phyloP scores from a whole-genome alignment of 92 coral and sea anemone species.

The Actinostola sp. region DNA sequence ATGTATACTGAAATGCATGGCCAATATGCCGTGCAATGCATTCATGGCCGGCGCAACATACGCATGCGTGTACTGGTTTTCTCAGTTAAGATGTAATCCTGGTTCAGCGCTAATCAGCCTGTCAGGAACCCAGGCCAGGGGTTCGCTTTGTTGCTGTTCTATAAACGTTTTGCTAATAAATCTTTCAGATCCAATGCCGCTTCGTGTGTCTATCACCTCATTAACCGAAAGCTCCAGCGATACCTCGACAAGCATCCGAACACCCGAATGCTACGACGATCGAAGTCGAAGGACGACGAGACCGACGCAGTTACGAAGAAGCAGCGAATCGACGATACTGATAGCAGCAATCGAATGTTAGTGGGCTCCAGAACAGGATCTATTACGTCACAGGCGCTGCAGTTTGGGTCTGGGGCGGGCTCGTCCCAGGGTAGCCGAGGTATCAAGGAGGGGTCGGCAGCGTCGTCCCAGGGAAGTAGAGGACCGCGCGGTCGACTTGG shows the following conservation, averaged over 20 bases:
- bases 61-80: too few species aligned
- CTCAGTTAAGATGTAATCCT: too few species aligned
- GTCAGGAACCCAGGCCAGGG: too few species aligned
- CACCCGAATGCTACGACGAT: conserved; percentile 17
- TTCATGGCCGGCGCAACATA: too few species aligned
- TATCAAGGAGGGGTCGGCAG: not conserved
- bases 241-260: conserved; percentile 60
- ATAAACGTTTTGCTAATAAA: too few species aligned
- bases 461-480: conserved; percentile 28
- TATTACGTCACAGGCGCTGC: not conserved
- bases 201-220: conserved; percentile 80
- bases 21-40: too few species aligned
- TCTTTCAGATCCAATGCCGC: conserved; percentile 64
- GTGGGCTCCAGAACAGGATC: not conserved
- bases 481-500: conserved; percentile 31
- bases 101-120: too few species aligned
- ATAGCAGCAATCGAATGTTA: not conserved
- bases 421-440: conserved; percentile 20
- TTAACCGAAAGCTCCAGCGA: conserved; percentile 60
- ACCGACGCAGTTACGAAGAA: conserved; percentile 37
- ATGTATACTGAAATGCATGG: too few species aligned
- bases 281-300: conserved; percentile 28
- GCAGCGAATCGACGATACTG: conserved; percentile 36
- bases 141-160: too few species aligned
- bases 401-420: conserved; percentile 2